phyloP scores from a whole-genome alignment of 2,888 invertebrate species.

The Oscheius sp. region DNA sequence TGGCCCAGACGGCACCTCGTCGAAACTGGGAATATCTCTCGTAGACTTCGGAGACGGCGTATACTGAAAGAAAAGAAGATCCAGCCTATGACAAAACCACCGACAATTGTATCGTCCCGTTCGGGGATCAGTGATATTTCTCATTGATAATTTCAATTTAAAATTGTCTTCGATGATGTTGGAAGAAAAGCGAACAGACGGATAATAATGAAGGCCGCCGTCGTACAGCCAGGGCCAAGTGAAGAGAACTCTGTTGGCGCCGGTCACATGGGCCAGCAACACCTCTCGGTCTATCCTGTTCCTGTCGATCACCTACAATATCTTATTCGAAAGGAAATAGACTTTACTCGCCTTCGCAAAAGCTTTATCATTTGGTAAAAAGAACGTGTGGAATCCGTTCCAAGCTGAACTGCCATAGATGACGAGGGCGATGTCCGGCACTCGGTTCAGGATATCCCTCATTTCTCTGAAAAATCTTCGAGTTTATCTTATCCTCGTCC shows the following conservation, averaged over 20 bases:
- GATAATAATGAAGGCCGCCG: conserved; percentile 72
- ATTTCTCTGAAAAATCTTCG: conserved; percentile 64
- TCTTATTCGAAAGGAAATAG: background rate
- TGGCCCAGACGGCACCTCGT: conserved; percentile 73
- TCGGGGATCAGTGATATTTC: conserved; percentile 72
- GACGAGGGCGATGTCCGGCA: conserved; percentile 72
- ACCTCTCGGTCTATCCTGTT: conserved; percentile 72
- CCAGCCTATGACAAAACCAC: conserved; percentile 13
- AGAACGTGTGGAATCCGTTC: conserved; percentile 73
- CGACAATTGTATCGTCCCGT: conserved; percentile 71
- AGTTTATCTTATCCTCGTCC: conserved; percentile 29
- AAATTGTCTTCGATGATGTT: conserved; percentile 73
- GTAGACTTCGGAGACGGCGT: conserved; percentile 73
- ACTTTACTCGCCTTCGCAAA: conserved; percentile 63
- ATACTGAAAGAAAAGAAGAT: conserved; percentile 56
- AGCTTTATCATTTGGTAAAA: conserved; percentile 72
- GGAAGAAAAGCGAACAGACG: conserved; percentile 69
- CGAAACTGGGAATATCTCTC: conserved; percentile 72
- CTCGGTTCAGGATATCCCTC: conserved; percentile 70
- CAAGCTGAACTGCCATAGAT: conserved; percentile 70
- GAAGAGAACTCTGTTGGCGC: conserved; percentile 72
- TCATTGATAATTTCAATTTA: conserved; percentile 71
- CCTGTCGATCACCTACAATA: conserved; percentile 66
- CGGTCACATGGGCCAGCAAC: conserved; percentile 72
- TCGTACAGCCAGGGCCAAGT: conserved; percentile 73